Percentiles rank a stretch among this genome's conserved stretches.
Conservation (phyloP, 2,797 vertebrate genomes). For the Sitta carolinensis region DNA sequence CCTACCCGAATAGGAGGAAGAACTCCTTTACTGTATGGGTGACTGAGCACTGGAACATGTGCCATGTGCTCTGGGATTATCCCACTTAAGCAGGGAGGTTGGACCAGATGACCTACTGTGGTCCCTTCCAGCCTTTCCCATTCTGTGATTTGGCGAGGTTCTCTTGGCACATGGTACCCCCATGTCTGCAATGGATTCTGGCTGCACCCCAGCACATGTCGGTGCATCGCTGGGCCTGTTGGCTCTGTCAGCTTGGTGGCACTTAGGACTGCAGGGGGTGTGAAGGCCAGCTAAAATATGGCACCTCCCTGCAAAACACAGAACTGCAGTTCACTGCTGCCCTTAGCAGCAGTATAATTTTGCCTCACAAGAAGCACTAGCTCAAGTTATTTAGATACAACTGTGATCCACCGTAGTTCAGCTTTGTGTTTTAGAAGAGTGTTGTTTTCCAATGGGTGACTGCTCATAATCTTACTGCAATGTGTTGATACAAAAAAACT, state of each 20-base stretch:
- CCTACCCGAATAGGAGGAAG: neutral
- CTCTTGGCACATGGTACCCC: neutral
- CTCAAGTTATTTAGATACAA: neutral
- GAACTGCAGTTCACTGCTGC: neutral
- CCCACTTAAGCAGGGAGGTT: too few species aligned
- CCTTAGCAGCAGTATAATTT: neutral
- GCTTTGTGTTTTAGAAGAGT: neutral
- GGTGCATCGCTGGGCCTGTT: rapidly evolving
- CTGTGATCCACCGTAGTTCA: neutral
- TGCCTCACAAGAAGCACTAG: neutral
- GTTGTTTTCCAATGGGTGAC: neutral
- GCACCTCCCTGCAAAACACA: too few species aligned
- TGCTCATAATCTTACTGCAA: neutral
- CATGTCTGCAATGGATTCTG: rapidly evolving
- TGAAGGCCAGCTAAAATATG: too few species aligned
- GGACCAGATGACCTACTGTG: neutral
- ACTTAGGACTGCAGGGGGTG: neutral
- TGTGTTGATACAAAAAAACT: neutral
- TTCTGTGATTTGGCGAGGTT: neutral
- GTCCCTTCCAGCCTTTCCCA: neutral
- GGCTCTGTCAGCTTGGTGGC: neutral
- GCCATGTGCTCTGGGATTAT: neutral
- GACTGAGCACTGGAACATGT: neutral
- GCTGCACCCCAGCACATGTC: rapidly evolving
- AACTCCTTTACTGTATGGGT: neutral